A percentile compares a stretch with the other conserved stretches of the same genome.
These are phyloP conservation scores for Drosophila pseudotalamancana DNA, from an alignment of 2,888 invertebrate species.

Conservation along the genomic window DNA sequence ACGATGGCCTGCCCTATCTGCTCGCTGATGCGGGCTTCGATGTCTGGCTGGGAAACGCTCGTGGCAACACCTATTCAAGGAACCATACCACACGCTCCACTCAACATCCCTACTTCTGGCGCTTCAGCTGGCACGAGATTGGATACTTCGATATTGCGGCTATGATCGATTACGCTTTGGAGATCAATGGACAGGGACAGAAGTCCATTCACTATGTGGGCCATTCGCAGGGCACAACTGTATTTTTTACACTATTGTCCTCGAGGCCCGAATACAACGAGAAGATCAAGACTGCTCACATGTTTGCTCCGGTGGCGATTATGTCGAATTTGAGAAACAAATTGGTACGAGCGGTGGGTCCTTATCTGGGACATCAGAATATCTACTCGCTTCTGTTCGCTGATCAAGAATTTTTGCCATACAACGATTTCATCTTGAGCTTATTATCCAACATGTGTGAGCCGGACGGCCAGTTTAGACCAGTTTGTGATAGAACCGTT, in stretches of 20 bases:
- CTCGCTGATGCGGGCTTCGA: conserved; percentile 81
- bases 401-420: conserved; percentile 87
- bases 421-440: conserved; percentile 84
- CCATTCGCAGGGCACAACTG: conserved; percentile 81
- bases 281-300: conserved; percentile 77
- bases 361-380: conserved; percentile 70
- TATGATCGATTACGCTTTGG: conserved; percentile 74
- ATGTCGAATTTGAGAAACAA: conserved; percentile 86
- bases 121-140: conserved; percentile 93
- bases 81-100: conserved; percentile 57
- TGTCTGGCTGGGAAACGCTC: conserved; percentile 81
- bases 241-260: conserved; percentile 72
- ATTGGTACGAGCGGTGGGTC: conserved; percentile 82
- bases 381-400: conserved; percentile 58
- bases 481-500: conserved; percentile 86
- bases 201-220: conserved; percentile 77
- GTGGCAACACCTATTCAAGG: conserved; percentile 73
- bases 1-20: conserved; percentile 69
- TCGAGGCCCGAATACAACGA: conserved; percentile 73
- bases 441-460: conserved; percentile 85
- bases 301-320: conserved; percentile 80
- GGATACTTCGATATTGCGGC: conserved; percentile 86
- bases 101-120: conserved; percentile 65
- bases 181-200: conserved; percentile 59
- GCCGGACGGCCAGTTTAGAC: conserved; percentile 38